Evolutionary conservation across 2,113 vertebrate genomes (phyloP).

Genomic region (Rattus norvegicus): GRCr8 NC_086027.1:93232001-93232500

Average conservation of each 20-base stretch:
- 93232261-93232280: background rate
- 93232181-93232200: background rate
- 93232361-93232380: no score
- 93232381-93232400: no score
- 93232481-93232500: background rate
- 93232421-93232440: background rate
- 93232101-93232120: background rate
- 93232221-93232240: background rate
- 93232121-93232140: background rate
- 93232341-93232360: no score
- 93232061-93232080: background rate
- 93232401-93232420: background rate
- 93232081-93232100: background rate
- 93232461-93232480: background rate
- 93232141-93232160: background rate
- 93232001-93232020: background rate
- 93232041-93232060: background rate
- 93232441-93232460: background rate
- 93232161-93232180: background rate
- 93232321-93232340: no score
- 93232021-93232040: background rate
- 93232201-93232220: background rate
- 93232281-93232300: background rate
- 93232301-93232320: no score
- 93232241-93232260: background rate